Conservation (phyloP, 2,797 vertebrate species). For the Erpetoichthys calabaricus region DNA sequence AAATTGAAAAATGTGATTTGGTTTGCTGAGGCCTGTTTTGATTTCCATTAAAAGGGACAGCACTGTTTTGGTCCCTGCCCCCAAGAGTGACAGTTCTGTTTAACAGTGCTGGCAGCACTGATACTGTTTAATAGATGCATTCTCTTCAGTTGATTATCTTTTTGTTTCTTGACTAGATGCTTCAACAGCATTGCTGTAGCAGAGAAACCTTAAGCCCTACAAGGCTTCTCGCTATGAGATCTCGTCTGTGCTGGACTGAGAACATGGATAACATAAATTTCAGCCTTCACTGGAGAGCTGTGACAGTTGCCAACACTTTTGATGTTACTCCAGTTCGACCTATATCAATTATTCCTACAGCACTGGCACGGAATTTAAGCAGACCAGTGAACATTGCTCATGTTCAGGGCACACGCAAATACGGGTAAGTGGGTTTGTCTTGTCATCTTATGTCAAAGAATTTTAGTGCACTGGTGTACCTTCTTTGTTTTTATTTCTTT, state of each 20-base stretch:
- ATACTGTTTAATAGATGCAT: too few relatives aligned
- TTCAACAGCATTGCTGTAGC: slow-evolving; percentile 57
- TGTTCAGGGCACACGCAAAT: slow-evolving; percentile 41
- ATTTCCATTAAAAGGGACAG: too few relatives aligned
- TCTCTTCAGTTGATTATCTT: too few relatives aligned
- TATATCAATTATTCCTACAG: slow-evolving; percentile 81
- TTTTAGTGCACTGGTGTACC: neutral
- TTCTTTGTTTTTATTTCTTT: neutral
- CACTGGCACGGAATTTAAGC: slow-evolving; percentile 73
- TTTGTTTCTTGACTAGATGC: slow-evolving; percentile 34
- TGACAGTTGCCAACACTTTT: slow-evolving; percentile 53
- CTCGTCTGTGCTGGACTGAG: slow-evolving; percentile 53
- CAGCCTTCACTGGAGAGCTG: slow-evolving; percentile 58
- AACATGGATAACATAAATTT: slow-evolving; percentile 55
- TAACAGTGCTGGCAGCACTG: too few relatives aligned
- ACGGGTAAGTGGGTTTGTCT: slow-evolving; percentile 46
- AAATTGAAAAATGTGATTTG: too few relatives aligned
- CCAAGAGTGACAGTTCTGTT: too few relatives aligned
- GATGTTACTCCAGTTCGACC: slow-evolving; percentile 60
- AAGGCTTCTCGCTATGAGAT: slow-evolving; percentile 63
- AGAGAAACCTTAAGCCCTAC: slow-evolving; percentile 65
- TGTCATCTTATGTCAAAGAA: neutral
- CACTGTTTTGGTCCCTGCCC: too few relatives aligned
- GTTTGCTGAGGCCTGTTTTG: too few relatives aligned
- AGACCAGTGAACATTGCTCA: slow-evolving; percentile 48